Conservation (phyloP, 1,140 invertebrate species). For the Penaeus chinensis region DNA sequence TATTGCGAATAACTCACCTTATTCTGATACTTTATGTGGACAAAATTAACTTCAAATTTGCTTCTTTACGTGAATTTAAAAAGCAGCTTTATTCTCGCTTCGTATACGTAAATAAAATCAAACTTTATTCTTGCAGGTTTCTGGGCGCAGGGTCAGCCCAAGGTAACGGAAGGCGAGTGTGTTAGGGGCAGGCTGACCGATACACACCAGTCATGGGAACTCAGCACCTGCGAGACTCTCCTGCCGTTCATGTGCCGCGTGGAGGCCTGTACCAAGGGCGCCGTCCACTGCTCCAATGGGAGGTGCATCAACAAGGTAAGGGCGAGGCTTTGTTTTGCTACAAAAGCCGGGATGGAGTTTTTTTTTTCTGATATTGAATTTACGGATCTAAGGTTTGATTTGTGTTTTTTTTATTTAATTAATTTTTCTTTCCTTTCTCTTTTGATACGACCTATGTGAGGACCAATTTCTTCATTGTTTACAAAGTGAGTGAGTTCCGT, state of each 20-base stretch:
- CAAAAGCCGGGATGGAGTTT: background rate
- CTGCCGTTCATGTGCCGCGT: constrained; percentile 94
- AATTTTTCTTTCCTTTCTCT: background rate
- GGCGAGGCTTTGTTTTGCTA: background rate
- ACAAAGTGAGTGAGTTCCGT: background rate
- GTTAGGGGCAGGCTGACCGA: constrained; percentile 79
- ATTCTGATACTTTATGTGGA: too few species aligned
- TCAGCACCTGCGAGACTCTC: constrained; percentile 92
- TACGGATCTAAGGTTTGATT: background rate
- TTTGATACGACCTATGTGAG: background rate
- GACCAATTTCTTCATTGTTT: background rate
- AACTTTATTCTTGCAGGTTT: constrained; percentile 65
- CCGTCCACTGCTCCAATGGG: constrained; percentile 91
- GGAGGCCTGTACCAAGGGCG: constrained; percentile 89
- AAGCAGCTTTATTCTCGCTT: too few species aligned
- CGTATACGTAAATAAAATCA: too few species aligned
- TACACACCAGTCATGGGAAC: constrained; percentile 84
- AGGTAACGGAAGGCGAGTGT: constrained; percentile 87
- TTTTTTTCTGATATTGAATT: background rate
- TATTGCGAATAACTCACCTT: too few species aligned
- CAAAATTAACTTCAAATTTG: too few species aligned
- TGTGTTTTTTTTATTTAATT: background rate
- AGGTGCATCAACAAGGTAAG: constrained; percentile 81
- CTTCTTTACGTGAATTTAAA: too few species aligned
- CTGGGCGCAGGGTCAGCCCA: constrained; percentile 79